Percentiles rank a stretch among this genome's conserved stretches.
phyloP scores from a whole-genome alignment of 53 echinoderm and acorn worm genomes.

The Astropecten irregularis region DNA sequence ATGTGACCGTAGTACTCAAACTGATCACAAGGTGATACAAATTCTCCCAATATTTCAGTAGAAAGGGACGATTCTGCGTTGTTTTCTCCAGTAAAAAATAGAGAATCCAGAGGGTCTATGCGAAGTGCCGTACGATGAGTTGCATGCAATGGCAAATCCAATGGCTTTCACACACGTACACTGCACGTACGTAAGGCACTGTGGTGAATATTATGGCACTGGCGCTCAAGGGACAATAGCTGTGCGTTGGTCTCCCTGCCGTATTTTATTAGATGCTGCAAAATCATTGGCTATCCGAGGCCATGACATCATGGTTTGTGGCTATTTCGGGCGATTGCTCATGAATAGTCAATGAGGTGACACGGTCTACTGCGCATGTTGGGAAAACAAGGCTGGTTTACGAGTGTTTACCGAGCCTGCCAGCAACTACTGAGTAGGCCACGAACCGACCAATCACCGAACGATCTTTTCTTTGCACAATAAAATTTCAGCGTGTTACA shows the following conservation, averaged over 20 bases:
- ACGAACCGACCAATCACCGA: constrained; percentile 1
- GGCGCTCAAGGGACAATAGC: constrained; percentile 30
- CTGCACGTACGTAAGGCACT: too few relatives aligned
- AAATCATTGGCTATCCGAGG: constrained; percentile 42
- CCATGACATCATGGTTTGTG: constrained; percentile 25
- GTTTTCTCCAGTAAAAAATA: not conserved
- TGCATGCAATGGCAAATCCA: too few relatives aligned
- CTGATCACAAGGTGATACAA: not conserved
- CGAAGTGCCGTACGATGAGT: too few relatives aligned
- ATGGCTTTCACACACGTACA: too few relatives aligned
- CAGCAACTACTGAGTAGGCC: not conserved
- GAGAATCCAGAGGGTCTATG: not conserved
- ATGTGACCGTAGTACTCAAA: too few relatives aligned
- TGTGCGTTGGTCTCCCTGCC: constrained; percentile 31
- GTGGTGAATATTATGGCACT: too few relatives aligned
- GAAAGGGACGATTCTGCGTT: too few relatives aligned
- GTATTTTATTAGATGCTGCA: constrained; percentile 1
- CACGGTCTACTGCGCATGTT: constrained; percentile 10
- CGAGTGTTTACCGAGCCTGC: not conserved
- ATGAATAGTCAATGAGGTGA: not conserved
- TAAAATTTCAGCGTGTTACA: too few relatives aligned
- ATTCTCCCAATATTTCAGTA: not conserved
- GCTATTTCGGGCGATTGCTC: constrained; percentile 31
- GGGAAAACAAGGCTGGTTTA: not conserved
- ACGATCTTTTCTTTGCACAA: too few relatives aligned